phyloP scores from a whole-genome alignment of 2,113 vertebrate species.

The Elachura formosa region DNA sequence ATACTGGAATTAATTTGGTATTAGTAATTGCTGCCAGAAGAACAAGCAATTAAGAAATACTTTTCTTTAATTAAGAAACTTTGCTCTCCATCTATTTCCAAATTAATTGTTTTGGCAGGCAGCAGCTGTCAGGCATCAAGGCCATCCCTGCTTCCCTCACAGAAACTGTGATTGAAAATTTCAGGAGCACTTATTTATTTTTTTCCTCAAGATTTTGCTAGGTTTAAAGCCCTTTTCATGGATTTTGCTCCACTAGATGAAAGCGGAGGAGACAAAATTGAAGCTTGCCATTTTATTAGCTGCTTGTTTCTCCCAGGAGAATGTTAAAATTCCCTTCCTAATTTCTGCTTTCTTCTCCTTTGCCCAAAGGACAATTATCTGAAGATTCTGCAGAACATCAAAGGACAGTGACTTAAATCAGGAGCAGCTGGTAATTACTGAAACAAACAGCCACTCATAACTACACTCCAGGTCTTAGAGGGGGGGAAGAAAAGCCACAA shows the following conservation, averaged over 20 bases:
- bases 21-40: constrained; percentile 4
- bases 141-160: neutral
- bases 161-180: neutral
- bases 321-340: neutral
- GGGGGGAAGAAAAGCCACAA: neutral
- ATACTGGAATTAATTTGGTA: neutral
- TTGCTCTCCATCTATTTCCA: neutral
- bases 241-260: neutral
- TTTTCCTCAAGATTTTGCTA: neutral
- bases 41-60: neutral
- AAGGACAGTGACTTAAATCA: constrained; percentile 38
- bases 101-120: neutral
- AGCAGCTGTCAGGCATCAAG: neutral
- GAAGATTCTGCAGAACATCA: constrained; percentile 40
- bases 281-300: constrained; percentile 9
- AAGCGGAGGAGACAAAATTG: neutral
- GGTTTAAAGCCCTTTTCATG: neutral
- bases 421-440: constrained; percentile 28
- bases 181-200: neutral
- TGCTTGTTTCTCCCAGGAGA: neutral
- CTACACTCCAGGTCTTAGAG: neutral
- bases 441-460: constrained; percentile 30
- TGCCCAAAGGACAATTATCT: constrained; percentile 29
- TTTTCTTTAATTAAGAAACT: constrained; percentile 1
- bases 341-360: constrained; percentile 11